Base-by-base conservation (phyloP, 2,113 vertebrate genomes). In the Gadus macrocephalus region DNA sequence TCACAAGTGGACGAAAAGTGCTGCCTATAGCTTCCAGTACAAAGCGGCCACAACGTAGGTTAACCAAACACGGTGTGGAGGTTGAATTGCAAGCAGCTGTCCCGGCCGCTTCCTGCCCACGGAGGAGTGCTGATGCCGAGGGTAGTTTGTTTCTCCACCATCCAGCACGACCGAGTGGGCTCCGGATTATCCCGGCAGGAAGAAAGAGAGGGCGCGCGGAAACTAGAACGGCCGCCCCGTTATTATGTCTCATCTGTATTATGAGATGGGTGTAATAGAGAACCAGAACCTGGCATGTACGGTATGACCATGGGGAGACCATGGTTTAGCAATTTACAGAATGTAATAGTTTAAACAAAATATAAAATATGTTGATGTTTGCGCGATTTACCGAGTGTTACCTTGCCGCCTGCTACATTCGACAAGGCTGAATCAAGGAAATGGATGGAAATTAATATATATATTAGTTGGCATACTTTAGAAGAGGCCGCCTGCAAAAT, bases 71-170 rank as follows among this genome's bases (percentile, higher is more conserved):
- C 79, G 81, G 74, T 76, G 73, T 76, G 42, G 64, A 78, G 81
- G 85, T 85, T 85, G 80, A 90, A 89, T 84, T 90, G 77, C 82
- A 85, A 80, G 78, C 87, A 88, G 87, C 88, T 89, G 86, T 76
- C 83, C 75, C 59, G 79, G 79, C 88, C 85, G 81, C 86, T 88
- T 90, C 89, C 89, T 87, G 83, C 84, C 83, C 78, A 78, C 86
- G 80, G 77, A 62, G 72, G 42, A 80, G 73, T 81, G 83, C 83
- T 80, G 84, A 82, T 76, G 73, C 67, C 0, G 67, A 76, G 53
- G 53, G 16, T 2, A 22, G 72, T 75, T 73, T 82, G 82, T 63
- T 75, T 72, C 66, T 73, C 71, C 69, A 28, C 66, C 66, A 8
- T 84, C 79, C 79, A 59, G 69, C 35, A 73, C 61, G 31, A 70